Evolutionary conservation across 1,140 invertebrate species (phyloP).

Genomic region (Hyposmocoma kahamanoa): DNA sequence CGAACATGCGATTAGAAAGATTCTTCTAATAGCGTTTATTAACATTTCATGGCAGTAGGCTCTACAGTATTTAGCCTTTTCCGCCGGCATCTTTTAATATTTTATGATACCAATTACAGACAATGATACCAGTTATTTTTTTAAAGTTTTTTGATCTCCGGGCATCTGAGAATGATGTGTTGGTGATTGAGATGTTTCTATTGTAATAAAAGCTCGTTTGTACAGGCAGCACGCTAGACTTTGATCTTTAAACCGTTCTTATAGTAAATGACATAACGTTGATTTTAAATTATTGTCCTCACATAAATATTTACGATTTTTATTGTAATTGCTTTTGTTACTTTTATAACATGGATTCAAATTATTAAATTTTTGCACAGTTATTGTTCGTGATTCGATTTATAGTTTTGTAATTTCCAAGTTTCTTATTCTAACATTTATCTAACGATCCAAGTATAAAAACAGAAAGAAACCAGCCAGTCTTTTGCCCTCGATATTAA

Average conservation of each 20-base stretch:
- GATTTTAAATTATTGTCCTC: no score
- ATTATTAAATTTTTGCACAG: no score
- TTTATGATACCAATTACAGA: conserved; percentile 38
- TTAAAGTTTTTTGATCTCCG: conserved; percentile 20
- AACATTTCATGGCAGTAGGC: conserved; percentile 19
- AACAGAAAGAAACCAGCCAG: neutral
- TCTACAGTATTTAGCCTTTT: conserved; percentile 30
- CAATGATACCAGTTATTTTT: conserved; percentile 46
- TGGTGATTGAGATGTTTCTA: no score
- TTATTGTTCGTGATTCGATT: no score
- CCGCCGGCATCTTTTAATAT: conserved; percentile 40
- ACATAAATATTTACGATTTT: no score
- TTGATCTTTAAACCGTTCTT: no score
- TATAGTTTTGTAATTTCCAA: no score
- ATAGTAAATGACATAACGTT: no score
- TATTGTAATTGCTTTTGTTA: no score
- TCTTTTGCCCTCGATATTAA: neutral
- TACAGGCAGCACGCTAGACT: no score
- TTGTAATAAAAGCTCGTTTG: no score
- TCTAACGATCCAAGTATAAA: neutral
- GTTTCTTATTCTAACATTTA: neutral
- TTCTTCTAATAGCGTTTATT: conserved; percentile 37
- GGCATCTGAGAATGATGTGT: conserved; percentile 19
- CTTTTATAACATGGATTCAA: no score
- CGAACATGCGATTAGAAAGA: conserved; percentile 36